Percentiles rank a stretch among this genome's conserved stretches.
Evolutionary conservation across 2,888 invertebrate genomes (phyloP).

Genomic region (Rugalucina vietnamica): DNA sequence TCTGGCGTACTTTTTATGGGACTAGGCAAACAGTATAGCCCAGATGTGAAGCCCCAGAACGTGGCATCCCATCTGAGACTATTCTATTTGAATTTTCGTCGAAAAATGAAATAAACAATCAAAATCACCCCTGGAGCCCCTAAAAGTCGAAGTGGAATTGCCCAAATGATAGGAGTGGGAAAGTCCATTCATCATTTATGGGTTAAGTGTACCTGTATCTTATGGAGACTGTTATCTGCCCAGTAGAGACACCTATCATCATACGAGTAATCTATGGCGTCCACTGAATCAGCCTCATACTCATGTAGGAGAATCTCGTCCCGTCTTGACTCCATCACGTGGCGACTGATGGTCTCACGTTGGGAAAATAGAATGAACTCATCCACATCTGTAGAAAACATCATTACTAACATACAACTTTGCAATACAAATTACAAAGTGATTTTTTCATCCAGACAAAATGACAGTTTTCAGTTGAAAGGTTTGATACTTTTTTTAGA

Average conservation of each 20-base stretch:
- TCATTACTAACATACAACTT: not conserved
- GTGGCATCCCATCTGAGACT: too few relatives aligned
- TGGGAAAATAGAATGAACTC: slow-evolving; percentile 84
- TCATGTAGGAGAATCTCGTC: slow-evolving; percentile 81
- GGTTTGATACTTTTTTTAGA: too few relatives aligned
- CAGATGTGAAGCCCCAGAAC: too few relatives aligned
- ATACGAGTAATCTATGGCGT: slow-evolving; percentile 94
- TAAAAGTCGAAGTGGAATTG: too few relatives aligned
- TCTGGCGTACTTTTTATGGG: too few relatives aligned
- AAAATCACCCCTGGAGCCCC: too few relatives aligned
- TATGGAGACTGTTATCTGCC: slow-evolving; percentile 91
- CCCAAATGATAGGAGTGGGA: too few relatives aligned
- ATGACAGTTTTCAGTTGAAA: too few relatives aligned
- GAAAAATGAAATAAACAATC: too few relatives aligned
- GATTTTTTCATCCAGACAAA: not conserved
- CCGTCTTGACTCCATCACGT: slow-evolving; percentile 85
- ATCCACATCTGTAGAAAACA: slow-evolving; percentile 39
- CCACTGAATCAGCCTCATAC: slow-evolving; percentile 87
- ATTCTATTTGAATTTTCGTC: too few relatives aligned
- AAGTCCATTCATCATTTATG: too few relatives aligned
- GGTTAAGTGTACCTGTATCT: slow-evolving; percentile 73
- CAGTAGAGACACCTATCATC: slow-evolving; percentile 92
- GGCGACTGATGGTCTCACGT: slow-evolving; percentile 90
- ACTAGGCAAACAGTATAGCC: too few relatives aligned
- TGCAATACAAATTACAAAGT: not conserved